phyloP scores from a whole-genome alignment of 1,140 invertebrate species.

The Mizuhopecten yessoensis region DNA sequence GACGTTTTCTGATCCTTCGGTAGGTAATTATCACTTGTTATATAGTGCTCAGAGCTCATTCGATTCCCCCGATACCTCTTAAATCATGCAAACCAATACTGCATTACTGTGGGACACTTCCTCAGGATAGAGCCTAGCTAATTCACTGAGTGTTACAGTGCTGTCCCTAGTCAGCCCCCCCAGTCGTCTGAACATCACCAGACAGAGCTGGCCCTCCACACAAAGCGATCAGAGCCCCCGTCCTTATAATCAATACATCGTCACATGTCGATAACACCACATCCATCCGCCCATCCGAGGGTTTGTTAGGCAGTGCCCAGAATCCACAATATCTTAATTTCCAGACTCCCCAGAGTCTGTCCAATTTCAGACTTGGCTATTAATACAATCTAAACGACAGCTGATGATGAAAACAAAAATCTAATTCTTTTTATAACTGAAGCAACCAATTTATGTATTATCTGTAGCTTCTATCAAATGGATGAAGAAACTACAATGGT shows the following conservation, averaged over 20 bases:
- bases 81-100: constrained; percentile 10
- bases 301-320: background rate
- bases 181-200: constrained; percentile 13
- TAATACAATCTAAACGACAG: background rate
- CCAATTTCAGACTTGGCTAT: background rate
- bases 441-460: background rate
- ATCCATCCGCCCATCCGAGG: background rate
- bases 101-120: background rate
- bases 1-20: constrained; percentile 7
- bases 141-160: background rate
- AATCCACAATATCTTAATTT: background rate
- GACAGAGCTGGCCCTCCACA: constrained; percentile 19
- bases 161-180: background rate
- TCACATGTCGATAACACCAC: background rate
- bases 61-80: background rate
- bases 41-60: background rate
- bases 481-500: background rate
- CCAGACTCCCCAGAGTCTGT: background rate
- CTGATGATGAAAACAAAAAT: background rate
- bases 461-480: background rate
- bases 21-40: constrained; percentile 39
- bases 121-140: background rate
- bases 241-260: constrained; percentile 20
- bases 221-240: constrained; percentile 1
- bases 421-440: background rate